Percentiles rank a stretch among this genome's conserved stretches.
These are phyloP conservation scores for Lasioglossum oenotherae DNA, from an alignment of 2,888 invertebrate species.

Conservation along the genomic window DNA sequence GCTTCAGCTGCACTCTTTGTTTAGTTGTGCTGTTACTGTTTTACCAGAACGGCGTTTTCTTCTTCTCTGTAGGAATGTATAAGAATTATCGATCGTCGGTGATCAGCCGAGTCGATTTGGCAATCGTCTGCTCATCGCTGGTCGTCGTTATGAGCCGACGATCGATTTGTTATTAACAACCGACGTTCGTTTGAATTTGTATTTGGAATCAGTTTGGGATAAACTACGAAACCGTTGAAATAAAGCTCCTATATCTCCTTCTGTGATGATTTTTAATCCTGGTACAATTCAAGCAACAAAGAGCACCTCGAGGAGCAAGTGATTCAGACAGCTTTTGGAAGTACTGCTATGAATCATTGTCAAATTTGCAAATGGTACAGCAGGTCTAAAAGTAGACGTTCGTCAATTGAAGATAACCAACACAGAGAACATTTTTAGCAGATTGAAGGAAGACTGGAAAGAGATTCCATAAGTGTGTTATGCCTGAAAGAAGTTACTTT, in stretches of 20 bases:
- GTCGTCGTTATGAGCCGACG: too few species aligned
- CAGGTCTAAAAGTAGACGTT: neutral
- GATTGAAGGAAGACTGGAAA: neutral
- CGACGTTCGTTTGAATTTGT: too few species aligned
- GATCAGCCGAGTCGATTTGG: too few species aligned
- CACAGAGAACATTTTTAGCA: neutral
- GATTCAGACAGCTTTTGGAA: neutral
- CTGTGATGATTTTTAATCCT: neutral
- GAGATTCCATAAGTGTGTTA: neutral
- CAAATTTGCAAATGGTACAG: neutral
- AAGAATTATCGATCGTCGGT: too few species aligned
- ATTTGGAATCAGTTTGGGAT: too few species aligned
- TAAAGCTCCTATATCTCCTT: too few species aligned
- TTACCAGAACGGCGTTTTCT: neutral
- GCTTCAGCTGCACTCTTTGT: neutral
- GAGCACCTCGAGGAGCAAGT: neutral
- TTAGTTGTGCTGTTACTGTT: neutral
- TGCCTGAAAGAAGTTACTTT: neutral
- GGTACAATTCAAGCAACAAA: neutral
- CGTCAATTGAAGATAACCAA: neutral
- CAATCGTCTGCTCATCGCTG: too few species aligned
- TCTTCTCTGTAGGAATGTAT: too few species aligned
- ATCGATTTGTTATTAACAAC: too few species aligned
- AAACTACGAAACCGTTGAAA: too few species aligned
- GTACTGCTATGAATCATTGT: too few species aligned